These are phyloP conservation scores for Drosophila lacertosa DNA, from an alignment of 1,140 invertebrate genomes.

Conservation along the genomic window DNA sequence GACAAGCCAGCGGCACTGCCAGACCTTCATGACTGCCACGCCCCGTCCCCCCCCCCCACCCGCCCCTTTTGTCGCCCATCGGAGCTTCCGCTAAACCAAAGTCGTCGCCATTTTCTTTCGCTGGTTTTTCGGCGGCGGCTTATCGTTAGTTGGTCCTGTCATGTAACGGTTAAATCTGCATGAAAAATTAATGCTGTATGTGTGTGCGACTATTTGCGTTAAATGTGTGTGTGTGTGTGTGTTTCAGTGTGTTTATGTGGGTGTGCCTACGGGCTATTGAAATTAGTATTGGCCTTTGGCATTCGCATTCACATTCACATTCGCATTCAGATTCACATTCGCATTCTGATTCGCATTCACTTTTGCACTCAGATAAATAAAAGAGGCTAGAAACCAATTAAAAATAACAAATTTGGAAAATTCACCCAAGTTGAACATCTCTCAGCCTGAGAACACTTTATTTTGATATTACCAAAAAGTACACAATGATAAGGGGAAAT, in stretches of 20 bases:
- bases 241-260: background rate
- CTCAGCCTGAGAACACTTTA: too few relatives aligned
- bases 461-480: too few relatives aligned
- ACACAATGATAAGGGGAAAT: too few relatives aligned
- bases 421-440: too few relatives aligned
- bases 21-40: background rate
- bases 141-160: constrained; percentile 50
- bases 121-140: constrained; percentile 22
- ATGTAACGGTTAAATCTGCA: constrained; percentile 59
- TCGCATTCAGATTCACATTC: background rate
- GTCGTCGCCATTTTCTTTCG: constrained; percentile 53
- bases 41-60: background rate
- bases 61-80: background rate
- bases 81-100: constrained; percentile 19
- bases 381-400: too few relatives aligned
- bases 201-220: too few relatives aligned
- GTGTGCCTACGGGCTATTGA: constrained; percentile 29
- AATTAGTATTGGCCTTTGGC: constrained; percentile 42
- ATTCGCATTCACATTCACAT: background rate
- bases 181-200: constrained; percentile 50
- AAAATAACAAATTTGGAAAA: too few relatives aligned
- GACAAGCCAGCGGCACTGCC: constrained; percentile 15
- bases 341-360: background rate
- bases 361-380: background rate
- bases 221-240: constrained; percentile 2